A percentile compares a stretch with the other conserved stretches of the same genome.
Conservation (phyloP, 2,888 invertebrate species). For the Drosophila nr. fundita region DNA sequence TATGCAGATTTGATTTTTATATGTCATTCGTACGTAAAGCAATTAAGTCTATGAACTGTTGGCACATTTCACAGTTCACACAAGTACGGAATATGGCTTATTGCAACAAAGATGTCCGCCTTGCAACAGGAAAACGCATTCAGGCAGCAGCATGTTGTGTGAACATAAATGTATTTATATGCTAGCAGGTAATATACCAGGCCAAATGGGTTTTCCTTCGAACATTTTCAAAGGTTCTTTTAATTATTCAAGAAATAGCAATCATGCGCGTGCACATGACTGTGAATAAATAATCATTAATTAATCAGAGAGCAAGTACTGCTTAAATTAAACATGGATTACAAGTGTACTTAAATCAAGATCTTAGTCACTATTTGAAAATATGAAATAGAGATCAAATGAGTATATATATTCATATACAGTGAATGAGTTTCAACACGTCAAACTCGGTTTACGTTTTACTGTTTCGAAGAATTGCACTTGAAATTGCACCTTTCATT, state of each 20-base stretch:
- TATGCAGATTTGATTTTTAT: constrained; percentile 62
- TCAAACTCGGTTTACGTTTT: neutral
- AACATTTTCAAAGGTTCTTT: neutral
- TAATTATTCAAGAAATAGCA: neutral
- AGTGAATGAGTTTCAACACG: neutral
- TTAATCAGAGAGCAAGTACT: neutral
- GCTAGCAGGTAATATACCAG: neutral
- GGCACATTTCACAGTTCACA: constrained; percentile 6
- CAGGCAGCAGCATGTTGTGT: neutral
- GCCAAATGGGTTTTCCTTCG: neutral
- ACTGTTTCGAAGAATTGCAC: neutral
- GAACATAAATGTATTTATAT: neutral
- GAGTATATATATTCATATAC: neutral
- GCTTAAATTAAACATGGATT: neutral
- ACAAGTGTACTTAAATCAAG: neutral
- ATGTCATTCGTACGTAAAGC: constrained; percentile 20
- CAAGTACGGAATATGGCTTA: neutral
- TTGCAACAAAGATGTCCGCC: constrained; percentile 17
- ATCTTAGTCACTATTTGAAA: neutral
- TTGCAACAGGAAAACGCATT: neutral
- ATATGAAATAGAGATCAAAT: neutral
- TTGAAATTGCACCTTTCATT: no score
- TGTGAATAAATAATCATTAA: neutral
- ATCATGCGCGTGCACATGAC: neutral
- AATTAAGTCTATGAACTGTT: constrained; percentile 58